A percentile compares a stretch with the other conserved stretches of the same genome.
Conservation (phyloP, 1,140 invertebrate genomes). For the Drosophila littoralis region DNA sequence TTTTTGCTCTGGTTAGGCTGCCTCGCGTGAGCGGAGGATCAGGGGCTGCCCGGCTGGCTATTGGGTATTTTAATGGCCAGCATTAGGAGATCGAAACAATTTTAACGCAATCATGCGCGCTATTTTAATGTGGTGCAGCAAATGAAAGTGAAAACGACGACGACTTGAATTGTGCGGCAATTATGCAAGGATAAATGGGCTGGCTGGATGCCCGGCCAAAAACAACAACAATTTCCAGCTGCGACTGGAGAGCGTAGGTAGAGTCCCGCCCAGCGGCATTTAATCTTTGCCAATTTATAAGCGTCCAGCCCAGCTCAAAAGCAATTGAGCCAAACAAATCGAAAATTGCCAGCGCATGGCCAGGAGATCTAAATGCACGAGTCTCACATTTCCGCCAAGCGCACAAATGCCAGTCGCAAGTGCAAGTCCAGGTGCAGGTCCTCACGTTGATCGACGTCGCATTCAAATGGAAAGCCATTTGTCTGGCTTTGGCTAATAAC, state of each 20-base stretch:
- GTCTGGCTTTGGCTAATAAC: constrained; percentile 81
- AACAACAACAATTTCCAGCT: background rate
- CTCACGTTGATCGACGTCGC: constrained; percentile 62
- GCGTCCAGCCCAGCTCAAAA: constrained; percentile 7
- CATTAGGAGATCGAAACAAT: constrained; percentile 81
- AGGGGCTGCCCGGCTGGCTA: background rate
- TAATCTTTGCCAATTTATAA: constrained; percentile 29
- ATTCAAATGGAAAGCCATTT: constrained; percentile 84
- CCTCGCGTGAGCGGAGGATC: background rate
- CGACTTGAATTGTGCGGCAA: constrained; percentile 58
- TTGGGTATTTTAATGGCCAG: constrained; percentile 71
- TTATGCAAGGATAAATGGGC: constrained; percentile 76
- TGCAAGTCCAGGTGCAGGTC: constrained; percentile 50
- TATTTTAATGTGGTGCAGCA: constrained; percentile 75
- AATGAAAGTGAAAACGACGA: constrained; percentile 82
- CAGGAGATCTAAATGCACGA: constrained; percentile 10
- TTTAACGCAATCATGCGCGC: constrained; percentile 81
- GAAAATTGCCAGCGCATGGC: constrained; percentile 32
- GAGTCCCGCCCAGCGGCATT: constrained; percentile 16
- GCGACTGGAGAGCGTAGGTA: constrained; percentile 14
- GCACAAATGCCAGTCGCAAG: background rate
- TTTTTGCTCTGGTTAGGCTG: constrained; percentile 9
- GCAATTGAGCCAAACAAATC: constrained; percentile 33
- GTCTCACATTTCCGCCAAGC: constrained; percentile 17
- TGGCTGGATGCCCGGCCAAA: constrained; percentile 10